Base-by-base conservation (phyloP, 2,113 vertebrate genomes). In the Pontoporia blainvillei region DNA sequence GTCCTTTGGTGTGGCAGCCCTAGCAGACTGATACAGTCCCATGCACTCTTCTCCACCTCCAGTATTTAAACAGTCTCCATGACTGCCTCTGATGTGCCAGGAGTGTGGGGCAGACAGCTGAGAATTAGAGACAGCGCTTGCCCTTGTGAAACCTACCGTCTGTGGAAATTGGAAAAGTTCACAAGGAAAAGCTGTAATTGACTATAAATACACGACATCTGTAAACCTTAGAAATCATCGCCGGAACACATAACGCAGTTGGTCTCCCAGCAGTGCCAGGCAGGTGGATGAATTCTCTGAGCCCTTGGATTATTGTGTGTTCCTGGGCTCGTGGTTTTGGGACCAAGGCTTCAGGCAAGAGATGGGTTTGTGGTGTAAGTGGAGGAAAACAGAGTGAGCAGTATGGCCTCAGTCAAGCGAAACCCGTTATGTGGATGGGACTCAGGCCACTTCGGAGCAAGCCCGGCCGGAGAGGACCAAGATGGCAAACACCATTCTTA, bases 61-160 rank as follows among this genome's bases (percentile, higher is more conserved):
- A n/a, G 0, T 9, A 36, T 67, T 10, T 25, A 17, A 71, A 17
- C 31, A 25, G 1, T 49, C 31, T 66, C 46, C 14, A 0, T 4
- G n/a, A 44, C 8, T 62, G 21, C 8, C 44, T 36, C 59, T 29
- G 15, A 18, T n/a, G 5, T 61, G 2, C 15, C 29, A 31, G 69
- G 20, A 46, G 61, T 25, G 4, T n/a, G n/a, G 41, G 31, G 29
- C 31, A 14, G 13, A 25, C 3, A 3, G 31, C 17, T 4, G 36
- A 86, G 34, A 64, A 54, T 13, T 18, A 25, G 66, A 66, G 36
- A 44, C 6, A 21, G 34, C 0, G 0, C 8, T 39, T 78, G 15
- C 11, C 21, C 39, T 14, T 2, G 17, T 34, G 72, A 61, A 57
- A 9, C 12, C 72, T 17, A 18, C 23, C 0, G 5, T 57, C 86